phyloP scores from a whole-genome alignment of 1,140 invertebrate species.

The Coelopa frigida region DNA sequence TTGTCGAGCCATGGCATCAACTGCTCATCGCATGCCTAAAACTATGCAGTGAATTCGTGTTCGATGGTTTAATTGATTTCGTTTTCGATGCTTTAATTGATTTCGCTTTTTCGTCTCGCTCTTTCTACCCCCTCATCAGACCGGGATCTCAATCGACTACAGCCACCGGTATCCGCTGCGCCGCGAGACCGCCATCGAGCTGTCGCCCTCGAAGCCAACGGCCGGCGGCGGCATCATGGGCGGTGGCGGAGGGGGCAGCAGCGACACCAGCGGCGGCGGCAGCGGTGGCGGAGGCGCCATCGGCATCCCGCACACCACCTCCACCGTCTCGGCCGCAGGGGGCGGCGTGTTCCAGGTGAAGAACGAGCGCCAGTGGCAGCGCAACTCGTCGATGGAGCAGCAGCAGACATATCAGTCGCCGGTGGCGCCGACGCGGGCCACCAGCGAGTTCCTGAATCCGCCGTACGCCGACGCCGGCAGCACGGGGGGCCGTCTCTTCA shows the following conservation, averaged over 20 bases:
- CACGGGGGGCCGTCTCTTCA: conserved; percentile 28
- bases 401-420: conserved; percentile 33
- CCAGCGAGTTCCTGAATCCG: conserved; percentile 39
- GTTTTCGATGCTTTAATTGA: no score
- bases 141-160: conserved; percentile 34
- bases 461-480: conserved; percentile 33
- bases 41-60: no score
- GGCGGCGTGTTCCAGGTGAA: conserved; percentile 34
- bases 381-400: conserved; percentile 40
- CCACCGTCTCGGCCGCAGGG: background rate
- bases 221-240: conserved; percentile 26
- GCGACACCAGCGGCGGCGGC: conserved; percentile 9
- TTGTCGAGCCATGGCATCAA: no score
- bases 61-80: no score
- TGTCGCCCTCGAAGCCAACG: conserved; percentile 39
- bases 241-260: conserved; percentile 18
- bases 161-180: conserved; percentile 39
- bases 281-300: conserved; percentile 23
- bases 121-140: conserved; percentile 19
- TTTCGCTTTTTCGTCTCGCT: no score
- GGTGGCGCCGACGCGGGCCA: conserved; percentile 29
- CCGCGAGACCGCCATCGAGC: conserved; percentile 42
- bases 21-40: no score
- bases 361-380: conserved; percentile 37
- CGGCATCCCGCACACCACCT: conserved; percentile 10